Base-by-base conservation (phyloP, 2,797 vertebrate species). In the Tamandua tetradactyla region DNA sequence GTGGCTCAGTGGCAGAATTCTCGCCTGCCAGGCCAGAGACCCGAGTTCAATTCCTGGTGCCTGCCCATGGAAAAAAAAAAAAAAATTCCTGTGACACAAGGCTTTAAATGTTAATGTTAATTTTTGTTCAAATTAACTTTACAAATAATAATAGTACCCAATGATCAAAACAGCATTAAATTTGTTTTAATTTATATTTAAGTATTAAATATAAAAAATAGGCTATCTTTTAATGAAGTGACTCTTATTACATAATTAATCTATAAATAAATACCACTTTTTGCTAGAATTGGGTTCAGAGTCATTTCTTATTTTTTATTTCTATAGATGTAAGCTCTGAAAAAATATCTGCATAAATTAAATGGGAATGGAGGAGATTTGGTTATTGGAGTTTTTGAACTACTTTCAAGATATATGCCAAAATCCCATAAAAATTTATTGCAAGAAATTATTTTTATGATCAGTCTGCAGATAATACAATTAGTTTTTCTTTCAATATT, bases 161-260 rank as follows among this genome's bases (percentile, higher is more conserved):
- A 75, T 87, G 15, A 55, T 42, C 69, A 87, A 92, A 89, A 11
- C 37, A 80, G 61, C 32, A 55, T 71, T 64, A 72, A 82, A n/a
- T 86, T 78, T 23, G 13, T 47, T 88, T 93, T 87, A 74, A 72
- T 62, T 88, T 88, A n/a, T 94, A 49, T 74, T 74, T n/a, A 90
- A n/a, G 17, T 62, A n/a, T 61, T 89, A 79, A 91, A 68, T 18
- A 57, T 18, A 42, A 76, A 78, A 23, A 87, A 42, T 35, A 27
- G 71, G 23, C 27, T 83, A 55, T 74, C 5, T 52, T 17, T 85
- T 72, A 84, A 64, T 81, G 22, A 93, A 47, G 82, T 11, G 35
- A 80, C 12, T 61, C n/a, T 64, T 47, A 57, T 68, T 88, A 72
- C 5, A 30, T 61, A 42, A n/a, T 52, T 85, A n/a, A 76, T 66